Conservation (phyloP, 2,113 vertebrate genomes). For the Clarias macrocephalus region DNA sequence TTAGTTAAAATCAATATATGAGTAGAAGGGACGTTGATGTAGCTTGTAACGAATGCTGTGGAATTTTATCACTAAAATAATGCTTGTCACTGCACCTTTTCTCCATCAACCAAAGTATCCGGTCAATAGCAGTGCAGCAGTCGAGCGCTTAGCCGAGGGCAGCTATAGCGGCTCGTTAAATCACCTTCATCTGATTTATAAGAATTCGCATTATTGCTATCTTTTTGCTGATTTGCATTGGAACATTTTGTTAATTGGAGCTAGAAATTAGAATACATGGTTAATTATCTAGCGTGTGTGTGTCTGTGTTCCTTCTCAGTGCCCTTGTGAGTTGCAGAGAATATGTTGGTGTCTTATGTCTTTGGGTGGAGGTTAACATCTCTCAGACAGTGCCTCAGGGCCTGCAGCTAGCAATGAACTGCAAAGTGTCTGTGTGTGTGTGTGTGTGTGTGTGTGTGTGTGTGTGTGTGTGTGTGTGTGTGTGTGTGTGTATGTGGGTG, state of each 20-base stretch:
- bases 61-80: slow-evolving; percentile 1
- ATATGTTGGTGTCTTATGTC: slow-evolving; percentile 49
- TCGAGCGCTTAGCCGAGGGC: neutral
- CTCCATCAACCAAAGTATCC: neutral
- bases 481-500: neutral
- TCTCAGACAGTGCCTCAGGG: slow-evolving; percentile 46
- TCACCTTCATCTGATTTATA: neutral
- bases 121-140: neutral
- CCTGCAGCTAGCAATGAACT: slow-evolving; percentile 37
- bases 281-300: slow-evolving; percentile 8
- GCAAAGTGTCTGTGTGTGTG: slow-evolving; percentile 6
- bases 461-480: slow-evolving; percentile 19
- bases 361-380: slow-evolving; percentile 52
- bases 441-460: neutral
- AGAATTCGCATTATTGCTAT: neutral
- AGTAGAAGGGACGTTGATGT: neutral
- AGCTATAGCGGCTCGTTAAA: neutral
- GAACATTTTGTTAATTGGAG: slow-evolving; percentile 19
- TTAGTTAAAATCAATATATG: too few species aligned
- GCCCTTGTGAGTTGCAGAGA: slow-evolving; percentile 45
- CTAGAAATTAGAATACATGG: slow-evolving; percentile 7
- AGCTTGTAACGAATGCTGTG: slow-evolving; percentile 2
- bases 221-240: neutral
- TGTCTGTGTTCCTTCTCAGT: slow-evolving; percentile 19
- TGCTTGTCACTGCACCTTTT: neutral